Evolutionary conservation across 2,888 invertebrate genomes (phyloP).

Genomic region (Dioctria linearis): DNA sequence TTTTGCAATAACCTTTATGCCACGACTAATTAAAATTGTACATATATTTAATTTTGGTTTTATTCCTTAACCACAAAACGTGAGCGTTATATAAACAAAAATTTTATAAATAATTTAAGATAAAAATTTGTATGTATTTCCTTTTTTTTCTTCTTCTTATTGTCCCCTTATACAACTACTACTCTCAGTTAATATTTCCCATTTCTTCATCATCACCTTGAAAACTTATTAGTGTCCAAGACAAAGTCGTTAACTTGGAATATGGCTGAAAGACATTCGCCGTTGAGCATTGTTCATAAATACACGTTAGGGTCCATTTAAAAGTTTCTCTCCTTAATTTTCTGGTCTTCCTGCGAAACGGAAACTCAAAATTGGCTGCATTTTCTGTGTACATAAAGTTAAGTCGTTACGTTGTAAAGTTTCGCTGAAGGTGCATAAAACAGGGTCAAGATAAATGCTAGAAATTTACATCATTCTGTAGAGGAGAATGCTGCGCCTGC

Average conservation of each 20-base stretch:
- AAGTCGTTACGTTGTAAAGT: constrained; percentile 48
- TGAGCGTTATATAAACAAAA: too few relatives aligned
- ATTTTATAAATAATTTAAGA: too few relatives aligned
- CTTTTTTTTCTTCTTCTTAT: too few relatives aligned
- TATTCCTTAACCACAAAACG: too few relatives aligned
- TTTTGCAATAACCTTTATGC: too few relatives aligned
- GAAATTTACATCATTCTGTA: constrained; percentile 41
- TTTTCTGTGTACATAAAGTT: constrained; percentile 49
- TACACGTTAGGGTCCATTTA: constrained; percentile 41
- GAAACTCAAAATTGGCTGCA: constrained; percentile 49
- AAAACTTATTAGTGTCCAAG: neutral
- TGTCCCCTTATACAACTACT: too few relatives aligned
- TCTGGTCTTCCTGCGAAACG: constrained; percentile 34
- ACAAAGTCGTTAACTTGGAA: neutral
- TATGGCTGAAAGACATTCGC: constrained; percentile 31
- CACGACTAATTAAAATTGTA: too few relatives aligned
- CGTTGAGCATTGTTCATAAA: constrained; percentile 36
- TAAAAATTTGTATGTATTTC: too few relatives aligned
- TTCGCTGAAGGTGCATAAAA: constrained; percentile 48
- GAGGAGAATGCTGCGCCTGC: neutral
- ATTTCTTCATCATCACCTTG: neutral
- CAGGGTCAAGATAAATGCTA: constrained; percentile 49
- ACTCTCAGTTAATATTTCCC: too few relatives aligned
- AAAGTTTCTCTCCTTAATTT: constrained; percentile 49
- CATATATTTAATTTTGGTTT: too few relatives aligned